These are phyloP conservation scores for Macrobrachium rosenbergii DNA, from an alignment of 1,140 invertebrate species.

Conservation along the genomic window DNA sequence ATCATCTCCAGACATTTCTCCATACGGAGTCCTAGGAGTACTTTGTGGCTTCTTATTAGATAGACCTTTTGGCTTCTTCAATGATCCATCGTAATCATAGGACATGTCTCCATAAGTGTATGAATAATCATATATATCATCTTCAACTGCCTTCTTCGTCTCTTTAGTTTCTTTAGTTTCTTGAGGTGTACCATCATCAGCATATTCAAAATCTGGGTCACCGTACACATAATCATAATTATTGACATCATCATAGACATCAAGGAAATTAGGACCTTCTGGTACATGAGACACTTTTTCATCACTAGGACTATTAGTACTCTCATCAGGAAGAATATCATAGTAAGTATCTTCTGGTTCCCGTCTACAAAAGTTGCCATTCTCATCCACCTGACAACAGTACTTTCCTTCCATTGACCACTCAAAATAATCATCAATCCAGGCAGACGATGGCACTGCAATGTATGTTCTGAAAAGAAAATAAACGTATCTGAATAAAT, in stretches of 20 bases:
- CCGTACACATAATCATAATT: slow-evolving; percentile 64
- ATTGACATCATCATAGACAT: slow-evolving; percentile 20
- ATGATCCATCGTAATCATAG: slow-evolving; percentile 9
- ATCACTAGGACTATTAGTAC: not conserved
- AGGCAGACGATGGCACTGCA: slow-evolving; percentile 82
- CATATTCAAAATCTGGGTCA: slow-evolving; percentile 46
- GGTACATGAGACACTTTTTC: not conserved
- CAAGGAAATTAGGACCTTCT: slow-evolving; percentile 24
- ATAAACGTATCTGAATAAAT: not conserved
- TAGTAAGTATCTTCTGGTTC: slow-evolving; percentile 34
- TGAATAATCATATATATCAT: slow-evolving; percentile 21
- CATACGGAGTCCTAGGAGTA: not conserved
- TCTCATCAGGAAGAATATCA: not conserved
- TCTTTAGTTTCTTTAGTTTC: not conserved
- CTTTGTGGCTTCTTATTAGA: not conserved
- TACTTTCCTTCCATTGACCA: slow-evolving; percentile 77
- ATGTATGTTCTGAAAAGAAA: slow-evolving; percentile 79
- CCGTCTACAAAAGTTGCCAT: slow-evolving; percentile 55
- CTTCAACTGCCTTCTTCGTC: not conserved
- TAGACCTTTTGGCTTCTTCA: not conserved
- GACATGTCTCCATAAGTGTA: slow-evolving; percentile 40
- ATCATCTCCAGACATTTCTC: slow-evolving; percentile 34
- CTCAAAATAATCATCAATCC: slow-evolving; percentile 93
- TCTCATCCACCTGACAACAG: slow-evolving; percentile 77
- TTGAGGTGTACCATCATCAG: not conserved